Evolutionary conservation across 1,140 invertebrate genomes (phyloP).

Genomic region (Drosophila busckii): DNA sequence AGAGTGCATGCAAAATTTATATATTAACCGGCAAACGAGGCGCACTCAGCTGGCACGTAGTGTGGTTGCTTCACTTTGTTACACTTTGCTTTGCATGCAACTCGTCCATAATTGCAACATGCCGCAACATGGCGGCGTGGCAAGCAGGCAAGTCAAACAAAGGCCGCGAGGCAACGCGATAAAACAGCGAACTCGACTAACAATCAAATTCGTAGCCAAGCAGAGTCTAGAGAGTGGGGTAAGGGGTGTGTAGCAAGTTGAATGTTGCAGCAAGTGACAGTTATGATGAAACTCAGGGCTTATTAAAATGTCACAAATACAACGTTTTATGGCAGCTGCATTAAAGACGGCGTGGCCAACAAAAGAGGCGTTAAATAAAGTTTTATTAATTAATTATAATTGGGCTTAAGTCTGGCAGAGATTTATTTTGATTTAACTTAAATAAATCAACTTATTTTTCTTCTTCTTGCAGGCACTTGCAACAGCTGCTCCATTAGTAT

Average conservation of each 20-base stretch:
- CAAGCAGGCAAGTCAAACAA: constrained; percentile 62
- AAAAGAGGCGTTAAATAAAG: too few species aligned
- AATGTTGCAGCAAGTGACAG: constrained; percentile 51
- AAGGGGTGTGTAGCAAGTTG: constrained; percentile 29
- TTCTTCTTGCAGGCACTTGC: constrained; percentile 10
- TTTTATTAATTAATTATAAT: too few species aligned
- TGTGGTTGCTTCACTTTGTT: constrained; percentile 4
- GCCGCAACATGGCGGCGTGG: constrained; percentile 27
- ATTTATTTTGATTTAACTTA: too few species aligned
- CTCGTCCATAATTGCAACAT: constrained; percentile 74
- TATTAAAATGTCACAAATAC: constrained; percentile 68
- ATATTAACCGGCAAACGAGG: constrained; percentile 42
- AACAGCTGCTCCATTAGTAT: constrained; percentile 44
- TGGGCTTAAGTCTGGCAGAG: too few species aligned
- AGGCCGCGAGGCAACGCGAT: constrained; percentile 44
- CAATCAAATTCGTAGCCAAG: constrained; percentile 7
- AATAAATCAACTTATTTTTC: neutral
- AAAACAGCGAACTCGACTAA: constrained; percentile 32
- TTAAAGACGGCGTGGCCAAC: constrained; percentile 6
- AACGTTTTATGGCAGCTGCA: constrained; percentile 69
- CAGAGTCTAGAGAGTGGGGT: neutral
- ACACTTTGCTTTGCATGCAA: constrained; percentile 60
- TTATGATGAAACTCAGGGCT: constrained; percentile 46
- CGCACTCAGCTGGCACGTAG: constrained; percentile 9
- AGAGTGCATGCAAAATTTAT: constrained; percentile 59